Base-by-base conservation (phyloP, 92 coral and sea anemone species). In the Parazoanthus atlanticus region DNA sequence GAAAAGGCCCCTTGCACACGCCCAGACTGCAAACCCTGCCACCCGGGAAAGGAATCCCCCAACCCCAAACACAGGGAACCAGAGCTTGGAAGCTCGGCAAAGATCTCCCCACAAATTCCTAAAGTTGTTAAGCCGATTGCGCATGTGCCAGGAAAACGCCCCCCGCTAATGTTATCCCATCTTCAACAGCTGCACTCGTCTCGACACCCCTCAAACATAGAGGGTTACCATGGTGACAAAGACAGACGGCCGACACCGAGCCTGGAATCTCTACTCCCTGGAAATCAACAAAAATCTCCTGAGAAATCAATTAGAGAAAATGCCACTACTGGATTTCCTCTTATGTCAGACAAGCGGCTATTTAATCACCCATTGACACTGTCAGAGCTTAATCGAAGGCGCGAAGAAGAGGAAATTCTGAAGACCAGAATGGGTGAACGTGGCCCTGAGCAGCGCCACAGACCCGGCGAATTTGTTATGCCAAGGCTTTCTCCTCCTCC, bases 41-140 rank as follows among this genome's bases (percentile, higher is more conserved):
- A 92, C 8, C 79, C 79, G 23, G 94, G 90, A 0, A 91, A 91
- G 86, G 92, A 81, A 69, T 91, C 95, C 0, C 97, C 94, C 25
- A 91, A 88, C 66, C 89, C 76, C n/a, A 93, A 94, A 61, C 94
- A 90, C 36, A 86, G 82, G 79, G 94, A 91, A 33, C 11, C 78
- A 29, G 33, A 82, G 21, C 90, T 90, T 11, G 93, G 91, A 16
- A 81, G 81, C 75, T 78, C 76, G 6, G 90, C 91, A 70, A 95
- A 95, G 75, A 84, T 85, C 36, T 31, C 91, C 34, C 94, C 89
- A 4, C 95, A 94, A 86, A 91, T 92, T 33, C 93, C 96, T 0
- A 95, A 95, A 82, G 98, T 95, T 12, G 98, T 95, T 23, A 95
- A 95, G 80, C 98, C 98, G 38, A 93, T 95, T 19, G 98, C 98